A percentile compares a stretch with the other conserved stretches of the same genome.
These are phyloP conservation scores for Eutrigla gurnardus DNA, from an alignment of 2,797 vertebrate genomes.

Conservation along the genomic window DNA sequence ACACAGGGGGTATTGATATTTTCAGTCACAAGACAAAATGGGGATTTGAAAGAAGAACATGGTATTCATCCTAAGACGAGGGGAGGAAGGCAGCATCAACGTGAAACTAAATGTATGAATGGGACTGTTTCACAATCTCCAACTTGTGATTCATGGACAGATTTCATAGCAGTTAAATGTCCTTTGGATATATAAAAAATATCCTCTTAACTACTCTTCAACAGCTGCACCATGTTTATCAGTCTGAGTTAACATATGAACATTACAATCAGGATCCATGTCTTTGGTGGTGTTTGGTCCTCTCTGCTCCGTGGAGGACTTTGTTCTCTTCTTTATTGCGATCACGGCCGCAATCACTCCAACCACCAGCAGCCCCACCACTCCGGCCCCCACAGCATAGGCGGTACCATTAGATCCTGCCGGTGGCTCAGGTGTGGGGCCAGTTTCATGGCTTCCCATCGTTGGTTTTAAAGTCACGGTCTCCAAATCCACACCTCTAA, in stretches of 20 bases:
- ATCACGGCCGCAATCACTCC: slow-evolving; percentile 26
- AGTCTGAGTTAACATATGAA: slow-evolving; percentile 20
- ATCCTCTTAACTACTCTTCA: background rate
- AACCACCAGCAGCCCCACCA: slow-evolving; percentile 53
- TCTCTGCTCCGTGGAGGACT: background rate
- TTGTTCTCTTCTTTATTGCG: slow-evolving; percentile 47
- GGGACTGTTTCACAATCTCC: background rate
- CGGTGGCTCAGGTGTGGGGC: background rate
- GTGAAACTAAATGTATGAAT: slow-evolving; percentile 18
- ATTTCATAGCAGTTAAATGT: slow-evolving; percentile 1
- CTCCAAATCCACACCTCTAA: fast-evolving
- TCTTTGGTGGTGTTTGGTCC: background rate
- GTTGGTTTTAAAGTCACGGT: background rate
- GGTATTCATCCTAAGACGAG: background rate
- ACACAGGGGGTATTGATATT: background rate
- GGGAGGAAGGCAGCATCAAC: background rate
- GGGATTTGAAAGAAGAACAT: background rate
- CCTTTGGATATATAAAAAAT: slow-evolving; percentile 9
- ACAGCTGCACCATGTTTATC: background rate
- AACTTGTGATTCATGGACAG: background rate
- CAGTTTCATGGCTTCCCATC: fast-evolving
- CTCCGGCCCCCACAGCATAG: slow-evolving; percentile 26
- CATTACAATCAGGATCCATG: slow-evolving; percentile 25
- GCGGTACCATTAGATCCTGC: background rate
- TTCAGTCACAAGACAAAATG: slow-evolving; percentile 10